A percentile compares a stretch with the other conserved stretches of the same genome.
These are phyloP conservation scores for Thryonomys swinderianus DNA, from an alignment of 2,113 vertebrate species.

Conservation along the genomic window DNA sequence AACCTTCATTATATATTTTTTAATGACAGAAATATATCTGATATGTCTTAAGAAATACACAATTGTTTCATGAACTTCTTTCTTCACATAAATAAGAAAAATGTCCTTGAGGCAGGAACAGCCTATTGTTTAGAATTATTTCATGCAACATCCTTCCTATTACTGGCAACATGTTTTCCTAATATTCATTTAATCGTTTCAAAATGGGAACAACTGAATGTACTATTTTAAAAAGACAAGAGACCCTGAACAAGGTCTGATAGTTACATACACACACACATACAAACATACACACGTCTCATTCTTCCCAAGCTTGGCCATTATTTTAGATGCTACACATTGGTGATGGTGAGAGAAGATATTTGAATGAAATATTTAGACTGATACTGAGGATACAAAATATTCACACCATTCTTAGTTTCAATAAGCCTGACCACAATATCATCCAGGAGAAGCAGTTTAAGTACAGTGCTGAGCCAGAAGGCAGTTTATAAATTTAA, in stretches of 20 bases:
- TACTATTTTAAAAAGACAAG: conserved; percentile 38
- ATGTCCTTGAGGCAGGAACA: background rate
- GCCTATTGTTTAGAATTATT: background rate
- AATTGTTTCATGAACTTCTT: background rate
- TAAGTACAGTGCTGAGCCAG: background rate
- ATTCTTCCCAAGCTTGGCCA: background rate
- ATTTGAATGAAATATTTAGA: background rate
- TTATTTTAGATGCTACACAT: background rate
- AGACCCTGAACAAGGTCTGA: conserved; percentile 67
- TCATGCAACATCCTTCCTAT: background rate
- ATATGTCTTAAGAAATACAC: background rate
- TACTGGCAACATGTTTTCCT: background rate
- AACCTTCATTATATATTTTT: background rate
- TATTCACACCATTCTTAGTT: background rate
- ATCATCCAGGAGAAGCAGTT: background rate
- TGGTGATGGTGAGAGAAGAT: background rate
- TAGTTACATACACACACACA: background rate
- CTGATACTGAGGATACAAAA: background rate
- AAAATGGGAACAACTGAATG: background rate
- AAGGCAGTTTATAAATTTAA: background rate
- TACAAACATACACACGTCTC: background rate
- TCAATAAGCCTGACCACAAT: background rate
- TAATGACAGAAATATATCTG: background rate
- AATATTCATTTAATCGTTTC: background rate
- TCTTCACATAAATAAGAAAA: background rate